Percentiles rank a stretch among this genome's conserved stretches.
Conservation (phyloP, 2,888 invertebrate species). For the Ashinkailepas kermadecensis region DNA sequence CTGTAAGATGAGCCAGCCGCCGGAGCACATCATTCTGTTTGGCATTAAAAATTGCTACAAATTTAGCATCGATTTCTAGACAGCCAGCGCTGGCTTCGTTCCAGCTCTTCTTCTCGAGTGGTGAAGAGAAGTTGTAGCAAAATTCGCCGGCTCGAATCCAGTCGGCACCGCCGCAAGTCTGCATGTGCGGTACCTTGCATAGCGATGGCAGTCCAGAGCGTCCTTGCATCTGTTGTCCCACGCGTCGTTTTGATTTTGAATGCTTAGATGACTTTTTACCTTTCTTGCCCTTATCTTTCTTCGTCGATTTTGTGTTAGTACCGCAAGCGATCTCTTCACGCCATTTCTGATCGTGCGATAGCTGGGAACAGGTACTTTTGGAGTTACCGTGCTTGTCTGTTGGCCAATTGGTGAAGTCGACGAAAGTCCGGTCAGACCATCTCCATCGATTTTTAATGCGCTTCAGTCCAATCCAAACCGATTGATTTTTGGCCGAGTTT, state of each 20-base stretch:
- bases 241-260: background rate
- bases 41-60: background rate
- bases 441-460: background rate
- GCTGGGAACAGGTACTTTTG: background rate
- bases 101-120: background rate
- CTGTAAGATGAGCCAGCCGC: background rate
- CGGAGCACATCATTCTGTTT: slow-evolving; percentile 1
- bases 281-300: background rate
- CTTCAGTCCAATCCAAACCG: background rate
- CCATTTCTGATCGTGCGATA: background rate
- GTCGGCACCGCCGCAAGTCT: background rate
- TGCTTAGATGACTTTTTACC: background rate
- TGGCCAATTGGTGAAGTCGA: background rate
- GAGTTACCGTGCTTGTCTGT: too few species aligned
- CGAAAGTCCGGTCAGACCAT: background rate
- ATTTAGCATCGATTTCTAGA: background rate
- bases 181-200: background rate
- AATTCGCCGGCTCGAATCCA: slow-evolving; percentile 8
- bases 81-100: background rate
- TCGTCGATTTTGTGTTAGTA: background rate
- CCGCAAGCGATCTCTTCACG: background rate
- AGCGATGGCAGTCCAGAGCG: background rate
- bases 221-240: background rate
- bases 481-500: background rate
- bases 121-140: slow-evolving; percentile 9